Conservation (phyloP, 2,113 vertebrate species). For the Columba livia region DNA sequence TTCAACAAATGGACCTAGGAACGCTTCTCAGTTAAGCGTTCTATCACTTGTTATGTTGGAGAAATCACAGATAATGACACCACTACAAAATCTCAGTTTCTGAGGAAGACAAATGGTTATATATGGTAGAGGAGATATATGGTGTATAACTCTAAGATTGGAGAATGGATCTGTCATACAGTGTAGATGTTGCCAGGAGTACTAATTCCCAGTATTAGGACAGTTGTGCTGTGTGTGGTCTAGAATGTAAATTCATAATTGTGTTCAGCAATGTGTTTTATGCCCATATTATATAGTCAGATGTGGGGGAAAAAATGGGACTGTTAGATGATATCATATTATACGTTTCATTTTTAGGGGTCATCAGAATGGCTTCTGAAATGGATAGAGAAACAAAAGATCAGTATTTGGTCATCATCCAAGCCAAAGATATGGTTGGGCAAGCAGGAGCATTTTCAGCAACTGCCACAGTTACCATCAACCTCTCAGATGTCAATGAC, state of each 20-base stretch:
- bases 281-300: background rate
- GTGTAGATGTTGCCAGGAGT: accelerated
- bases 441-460: slow-evolving; percentile 82
- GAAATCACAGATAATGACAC: background rate
- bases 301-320: background rate
- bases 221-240: accelerated
- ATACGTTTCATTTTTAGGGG: slow-evolving; percentile 73
- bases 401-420: slow-evolving; percentile 86
- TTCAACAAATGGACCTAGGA: background rate
- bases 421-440: slow-evolving; percentile 93
- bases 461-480: slow-evolving; percentile 90
- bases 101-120: background rate
- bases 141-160: background rate
- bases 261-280: background rate
- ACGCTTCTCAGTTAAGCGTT: background rate
- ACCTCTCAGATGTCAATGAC: slow-evolving; percentile 91
- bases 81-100: background rate
- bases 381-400: slow-evolving; percentile 93
- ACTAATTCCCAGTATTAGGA: background rate
- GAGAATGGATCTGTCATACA: background rate
- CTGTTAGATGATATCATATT: background rate
- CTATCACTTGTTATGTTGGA: background rate
- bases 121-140: background rate
- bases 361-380: slow-evolving; percentile 87
- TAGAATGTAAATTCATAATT: background rate